Evolutionary conservation across 2,113 vertebrate genomes (phyloP).

Genomic region (Phyllostomus hastatus): DNA sequence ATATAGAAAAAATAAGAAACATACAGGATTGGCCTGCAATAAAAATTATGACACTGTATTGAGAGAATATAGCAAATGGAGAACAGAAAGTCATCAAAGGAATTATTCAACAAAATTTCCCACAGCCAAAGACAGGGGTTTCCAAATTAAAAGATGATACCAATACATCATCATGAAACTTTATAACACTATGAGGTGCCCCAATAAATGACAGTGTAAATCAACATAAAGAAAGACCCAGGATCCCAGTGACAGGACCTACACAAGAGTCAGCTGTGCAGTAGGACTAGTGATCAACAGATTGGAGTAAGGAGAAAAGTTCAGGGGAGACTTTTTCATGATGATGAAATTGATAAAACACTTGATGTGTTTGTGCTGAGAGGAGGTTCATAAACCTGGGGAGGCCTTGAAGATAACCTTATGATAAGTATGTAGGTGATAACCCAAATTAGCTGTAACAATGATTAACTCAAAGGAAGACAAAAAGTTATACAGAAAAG

Average conservation of each 20-base stretch:
- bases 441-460: not conserved
- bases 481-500: not conserved
- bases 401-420: not conserved
- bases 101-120: not conserved
- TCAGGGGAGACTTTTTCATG: not conserved
- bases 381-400: not conserved
- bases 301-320: not conserved
- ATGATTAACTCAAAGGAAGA: not conserved
- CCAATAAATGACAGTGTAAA: not conserved
- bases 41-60: not conserved
- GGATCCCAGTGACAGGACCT: not conserved
- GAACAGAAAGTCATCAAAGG: not conserved
- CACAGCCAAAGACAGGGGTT: not conserved
- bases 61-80: not conserved
- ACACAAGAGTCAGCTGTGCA: not conserved
- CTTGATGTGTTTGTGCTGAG: not conserved
- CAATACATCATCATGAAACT: not conserved
- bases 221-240: not conserved
- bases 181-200: not conserved
- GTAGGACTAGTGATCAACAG: too few relatives aligned
- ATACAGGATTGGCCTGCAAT: not conserved
- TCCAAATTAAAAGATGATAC: not conserved
- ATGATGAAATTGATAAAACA: not conserved
- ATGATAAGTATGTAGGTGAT: not conserved
- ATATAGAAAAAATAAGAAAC: not conserved